phyloP scores from a whole-genome alignment of 2,797 vertebrate genomes.

The Dryobates pubescens region DNA sequence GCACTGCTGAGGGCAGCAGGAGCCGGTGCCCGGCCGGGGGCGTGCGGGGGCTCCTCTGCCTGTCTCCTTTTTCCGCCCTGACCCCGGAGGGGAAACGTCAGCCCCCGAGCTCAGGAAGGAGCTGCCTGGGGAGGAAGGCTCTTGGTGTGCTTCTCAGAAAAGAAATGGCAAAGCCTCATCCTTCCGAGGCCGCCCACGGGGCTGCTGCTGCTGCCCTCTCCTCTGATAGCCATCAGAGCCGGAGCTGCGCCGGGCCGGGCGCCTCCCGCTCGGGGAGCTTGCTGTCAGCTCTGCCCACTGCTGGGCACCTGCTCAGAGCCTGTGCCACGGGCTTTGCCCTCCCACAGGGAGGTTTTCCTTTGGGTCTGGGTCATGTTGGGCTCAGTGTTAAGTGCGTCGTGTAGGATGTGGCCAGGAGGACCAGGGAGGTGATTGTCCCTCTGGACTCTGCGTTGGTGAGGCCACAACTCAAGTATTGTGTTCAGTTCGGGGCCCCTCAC shows the following conservation, averaged over 20 bases:
- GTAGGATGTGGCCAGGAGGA: background rate
- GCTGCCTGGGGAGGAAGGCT: background rate
- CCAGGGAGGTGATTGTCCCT: no score
- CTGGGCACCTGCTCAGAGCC: background rate
- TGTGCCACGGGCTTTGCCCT: background rate
- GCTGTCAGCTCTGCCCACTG: background rate
- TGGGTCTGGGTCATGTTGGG: fast-evolving
- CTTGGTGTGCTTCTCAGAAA: conserved; percentile 18
- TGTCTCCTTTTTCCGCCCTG: background rate
- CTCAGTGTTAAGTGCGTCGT: fast-evolving
- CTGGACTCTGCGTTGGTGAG: no score
- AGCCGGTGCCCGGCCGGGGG: background rate
- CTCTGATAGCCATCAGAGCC: background rate
- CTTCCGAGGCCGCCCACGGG: conserved; percentile 14
- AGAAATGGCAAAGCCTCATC: conserved; percentile 38
- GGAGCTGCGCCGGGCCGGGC: fast-evolving
- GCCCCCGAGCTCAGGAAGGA: background rate
- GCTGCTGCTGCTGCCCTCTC: background rate
- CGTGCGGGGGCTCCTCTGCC: background rate
- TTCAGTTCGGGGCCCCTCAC: no score
- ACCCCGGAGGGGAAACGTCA: conserved; percentile 11
- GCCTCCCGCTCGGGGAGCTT: fast-evolving
- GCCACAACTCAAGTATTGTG: no score
- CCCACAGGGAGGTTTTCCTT: background rate
- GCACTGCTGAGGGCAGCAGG: fast-evolving